Base-by-base conservation (phyloP, 2,888 invertebrate genomes). In the Amphimallon solstitiale region DNA sequence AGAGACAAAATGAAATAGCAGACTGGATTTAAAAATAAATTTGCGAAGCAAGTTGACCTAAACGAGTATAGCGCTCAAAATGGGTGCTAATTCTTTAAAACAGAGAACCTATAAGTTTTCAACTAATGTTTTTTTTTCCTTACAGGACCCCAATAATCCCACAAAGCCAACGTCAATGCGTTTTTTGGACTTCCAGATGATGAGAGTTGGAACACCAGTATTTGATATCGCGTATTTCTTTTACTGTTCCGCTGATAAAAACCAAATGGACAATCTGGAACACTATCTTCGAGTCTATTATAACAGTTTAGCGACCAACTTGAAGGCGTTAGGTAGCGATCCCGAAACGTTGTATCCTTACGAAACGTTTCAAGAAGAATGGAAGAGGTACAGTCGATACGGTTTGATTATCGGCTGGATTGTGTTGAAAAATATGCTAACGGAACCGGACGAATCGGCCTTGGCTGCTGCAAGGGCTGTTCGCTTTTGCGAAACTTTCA, bases 101-200 rank as follows among this genome's bases (percentile, higher is more conserved):
- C n/a, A n/a, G n/a, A n/a, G n/a, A n/a, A n/a, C n/a, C n/a, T n/a
- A n/a, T n/a, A n/a, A n/a, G n/a, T n/a, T n/a, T n/a, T n/a, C n/a
- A n/a, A n/a, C n/a, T n/a, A n/a, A n/a, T n/a, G n/a, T 5, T 23
- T 59, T 23, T 43, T 15, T 21, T 43, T 23, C 43, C 3, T 49
- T 62, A 14, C 19, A 49, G 62, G 62, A 63, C 10, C 12, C 12
- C 0, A 10, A 5, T 2, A 51, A 49, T 52, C 51, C 70, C 2
- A 45, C 60, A 15, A 70, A 66, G 12, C 76, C 76, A 14, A 71
- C 68, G 5, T 67, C 72, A 15, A 63, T 76, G 0, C 68, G 71
- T 37, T 61, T 78, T 1, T 14, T 77, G 14, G 78, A 78, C 48
- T 78, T 75, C 73, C 78, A 78, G 68, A 14, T 75, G 34, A 67